Evolutionary conservation across 2,888 invertebrate genomes (phyloP).

Genomic region (Mimachlamys varia): DNA sequence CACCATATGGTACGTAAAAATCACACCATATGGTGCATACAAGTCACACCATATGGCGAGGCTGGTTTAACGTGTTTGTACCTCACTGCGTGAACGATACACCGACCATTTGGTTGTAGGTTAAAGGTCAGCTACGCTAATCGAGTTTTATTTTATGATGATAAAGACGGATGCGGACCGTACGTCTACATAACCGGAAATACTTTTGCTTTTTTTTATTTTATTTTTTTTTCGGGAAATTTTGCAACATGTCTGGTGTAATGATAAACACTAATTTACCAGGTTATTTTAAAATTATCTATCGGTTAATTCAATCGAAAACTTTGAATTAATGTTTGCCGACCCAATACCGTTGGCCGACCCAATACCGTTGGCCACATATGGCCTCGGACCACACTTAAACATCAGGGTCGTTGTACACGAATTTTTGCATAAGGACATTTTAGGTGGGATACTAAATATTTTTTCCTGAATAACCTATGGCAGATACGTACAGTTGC

Average conservation of each 20-base stretch:
- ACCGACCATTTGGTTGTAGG: constrained; percentile 12
- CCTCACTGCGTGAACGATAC: not conserved
- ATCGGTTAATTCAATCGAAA: not conserved
- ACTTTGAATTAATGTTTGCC: not conserved
- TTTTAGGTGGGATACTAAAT: no score
- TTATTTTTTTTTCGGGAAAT: not conserved
- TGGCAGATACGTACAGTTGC: no score
- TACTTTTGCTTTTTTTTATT: not conserved
- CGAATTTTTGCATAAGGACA: no score
- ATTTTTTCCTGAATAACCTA: no score
- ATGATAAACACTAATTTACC: not conserved
- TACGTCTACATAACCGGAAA: not conserved
- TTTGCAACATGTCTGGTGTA: not conserved
- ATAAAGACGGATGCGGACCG: not conserved
- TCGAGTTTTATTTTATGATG: constrained; percentile 7
- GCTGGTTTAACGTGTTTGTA: not conserved
- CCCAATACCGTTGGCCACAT: no score
- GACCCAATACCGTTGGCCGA: no score
- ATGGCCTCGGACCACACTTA: no score
- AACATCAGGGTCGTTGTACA: no score
- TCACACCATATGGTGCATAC: not conserved
- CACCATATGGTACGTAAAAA: not conserved
- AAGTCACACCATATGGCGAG: not conserved
- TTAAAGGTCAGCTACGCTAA: not conserved
- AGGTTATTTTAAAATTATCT: no score